Conservation (phyloP, 2,888 invertebrate species). For the Rutpela maculata region DNA sequence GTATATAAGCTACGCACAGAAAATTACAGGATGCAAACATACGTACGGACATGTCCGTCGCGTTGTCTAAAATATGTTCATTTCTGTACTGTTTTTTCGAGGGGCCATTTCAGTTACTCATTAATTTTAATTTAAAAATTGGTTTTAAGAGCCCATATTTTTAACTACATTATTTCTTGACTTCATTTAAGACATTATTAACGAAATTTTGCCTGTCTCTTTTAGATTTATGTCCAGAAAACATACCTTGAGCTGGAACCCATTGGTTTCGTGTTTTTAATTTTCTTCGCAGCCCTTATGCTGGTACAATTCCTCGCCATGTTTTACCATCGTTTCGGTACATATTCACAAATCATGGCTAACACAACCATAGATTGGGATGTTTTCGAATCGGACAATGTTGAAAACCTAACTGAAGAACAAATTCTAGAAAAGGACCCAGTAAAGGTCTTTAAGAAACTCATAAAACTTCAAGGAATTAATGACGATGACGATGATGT, state of each 20-base stretch:
- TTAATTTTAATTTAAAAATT: too few relatives aligned
- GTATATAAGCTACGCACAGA: too few relatives aligned
- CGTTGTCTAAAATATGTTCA: too few relatives aligned
- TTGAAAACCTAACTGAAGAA: slow-evolving; percentile 89
- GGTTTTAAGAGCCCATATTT: too few relatives aligned
- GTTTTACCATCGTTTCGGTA: slow-evolving; percentile 85
- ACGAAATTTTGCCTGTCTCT: slow-evolving; percentile 27
- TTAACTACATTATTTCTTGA: too few relatives aligned
- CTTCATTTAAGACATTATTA: too few relatives aligned
- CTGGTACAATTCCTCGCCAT: slow-evolving; percentile 85
- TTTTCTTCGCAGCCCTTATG: slow-evolving; percentile 83
- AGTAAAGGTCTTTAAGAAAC: slow-evolving; percentile 90
- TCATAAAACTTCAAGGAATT: slow-evolving; percentile 88
- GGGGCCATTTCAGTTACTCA: too few relatives aligned
- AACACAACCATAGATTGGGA: slow-evolving; percentile 76
- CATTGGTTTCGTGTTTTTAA: slow-evolving; percentile 84
- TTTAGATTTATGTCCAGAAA: slow-evolving; percentile 76
- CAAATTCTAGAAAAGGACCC: slow-evolving; percentile 91
- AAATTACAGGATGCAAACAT: too few relatives aligned
- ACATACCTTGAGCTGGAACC: slow-evolving; percentile 82
- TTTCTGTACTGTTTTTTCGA: too few relatives aligned
- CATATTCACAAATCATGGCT: slow-evolving; percentile 84
- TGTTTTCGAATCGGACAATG: slow-evolving; percentile 70
- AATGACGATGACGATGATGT: slow-evolving; percentile 85
- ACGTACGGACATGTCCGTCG: too few relatives aligned